Conservation (phyloP, 2,113 vertebrate species). For the Cricetomys ansorgei region DNA sequence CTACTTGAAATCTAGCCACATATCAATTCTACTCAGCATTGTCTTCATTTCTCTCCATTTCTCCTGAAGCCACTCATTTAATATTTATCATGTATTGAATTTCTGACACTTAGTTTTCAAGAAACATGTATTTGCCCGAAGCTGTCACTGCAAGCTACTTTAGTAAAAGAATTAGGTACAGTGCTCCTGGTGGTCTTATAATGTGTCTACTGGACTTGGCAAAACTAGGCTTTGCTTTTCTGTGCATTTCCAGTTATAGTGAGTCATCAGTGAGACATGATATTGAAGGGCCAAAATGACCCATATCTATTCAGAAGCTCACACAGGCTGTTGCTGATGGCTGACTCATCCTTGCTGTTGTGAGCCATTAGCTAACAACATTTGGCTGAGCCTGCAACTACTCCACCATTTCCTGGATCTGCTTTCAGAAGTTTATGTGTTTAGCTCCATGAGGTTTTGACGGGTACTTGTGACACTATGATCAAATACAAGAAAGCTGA, state of each 20-base stretch:
- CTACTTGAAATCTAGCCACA: background rate
- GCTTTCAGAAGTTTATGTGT: background rate
- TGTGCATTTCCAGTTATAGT: background rate
- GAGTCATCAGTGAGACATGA: background rate
- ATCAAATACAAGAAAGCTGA: background rate
- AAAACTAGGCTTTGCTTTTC: background rate
- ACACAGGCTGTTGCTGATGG: background rate
- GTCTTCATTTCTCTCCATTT: background rate
- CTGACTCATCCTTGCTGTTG: background rate
- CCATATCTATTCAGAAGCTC: background rate
- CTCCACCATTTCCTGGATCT: background rate
- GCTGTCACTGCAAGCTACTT: conserved; percentile 12
- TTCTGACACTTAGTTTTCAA: conserved; percentile 52
- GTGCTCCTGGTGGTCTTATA: background rate
- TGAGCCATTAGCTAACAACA: background rate
- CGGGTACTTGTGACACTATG: background rate
- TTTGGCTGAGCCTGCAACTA: background rate
- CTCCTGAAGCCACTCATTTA: conserved; percentile 26
- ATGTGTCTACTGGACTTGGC: background rate
- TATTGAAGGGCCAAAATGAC: background rate
- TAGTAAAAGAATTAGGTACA: background rate
- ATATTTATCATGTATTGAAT: conserved; percentile 44
- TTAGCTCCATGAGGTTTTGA: background rate
- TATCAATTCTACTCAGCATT: background rate
- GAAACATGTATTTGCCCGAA: background rate